These are phyloP conservation scores for Nothoprocta perdicaria DNA, from an alignment of 2,113 vertebrate species.

Conservation along the genomic window DNA sequence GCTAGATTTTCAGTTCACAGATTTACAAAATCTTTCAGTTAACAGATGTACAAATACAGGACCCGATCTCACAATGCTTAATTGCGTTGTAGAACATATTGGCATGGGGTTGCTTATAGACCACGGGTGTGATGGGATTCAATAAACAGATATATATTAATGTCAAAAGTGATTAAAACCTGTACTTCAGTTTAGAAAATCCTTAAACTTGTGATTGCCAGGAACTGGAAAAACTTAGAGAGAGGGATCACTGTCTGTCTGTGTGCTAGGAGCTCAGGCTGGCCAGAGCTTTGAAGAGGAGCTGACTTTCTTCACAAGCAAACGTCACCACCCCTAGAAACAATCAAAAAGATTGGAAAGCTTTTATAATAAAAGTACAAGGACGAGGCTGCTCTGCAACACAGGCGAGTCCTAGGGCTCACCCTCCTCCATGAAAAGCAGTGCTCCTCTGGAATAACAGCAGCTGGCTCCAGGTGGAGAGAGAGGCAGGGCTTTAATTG, in stretches of 20 bases:
- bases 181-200: not conserved
- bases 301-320: not conserved
- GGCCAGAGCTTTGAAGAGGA: not conserved
- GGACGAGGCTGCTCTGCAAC: not conserved
- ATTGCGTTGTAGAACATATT: rapidly evolving
- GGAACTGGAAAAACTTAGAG: not conserved
- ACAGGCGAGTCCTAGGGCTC: not conserved
- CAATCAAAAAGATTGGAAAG: not conserved
- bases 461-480: not conserved
- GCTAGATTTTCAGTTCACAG: not conserved
- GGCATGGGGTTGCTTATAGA: not conserved
- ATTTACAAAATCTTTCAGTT: not conserved
- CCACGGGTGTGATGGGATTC: not conserved
- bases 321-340: not conserved
- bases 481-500: not conserved
- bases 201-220: not conserved
- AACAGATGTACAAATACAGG: not conserved
- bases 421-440: not conserved
- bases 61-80: not conserved
- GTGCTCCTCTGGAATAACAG: not conserved
- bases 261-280: not conserved
- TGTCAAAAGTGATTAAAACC: not conserved
- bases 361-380: not conserved
- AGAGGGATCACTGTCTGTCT: not conserved
- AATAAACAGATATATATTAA: not conserved